Evolutionary conservation across 2,888 invertebrate genomes (phyloP).

Genomic region (Eupithecia dodoneata): DNA sequence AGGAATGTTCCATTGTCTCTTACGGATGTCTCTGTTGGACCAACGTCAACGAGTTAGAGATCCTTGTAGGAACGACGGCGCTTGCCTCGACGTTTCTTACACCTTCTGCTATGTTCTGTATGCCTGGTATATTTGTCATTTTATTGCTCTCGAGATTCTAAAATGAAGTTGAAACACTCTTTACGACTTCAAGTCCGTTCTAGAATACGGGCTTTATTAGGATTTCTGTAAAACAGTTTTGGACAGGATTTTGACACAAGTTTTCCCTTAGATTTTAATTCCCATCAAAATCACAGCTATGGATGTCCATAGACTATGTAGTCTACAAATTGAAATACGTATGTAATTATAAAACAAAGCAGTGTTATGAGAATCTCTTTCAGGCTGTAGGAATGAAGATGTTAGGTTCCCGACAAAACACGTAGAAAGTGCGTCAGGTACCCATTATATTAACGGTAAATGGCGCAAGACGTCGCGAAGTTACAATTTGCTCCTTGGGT

Average conservation of each 20-base stretch:
- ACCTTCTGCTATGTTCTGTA: slow-evolving; percentile 97
- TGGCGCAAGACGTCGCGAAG: slow-evolving; percentile 53
- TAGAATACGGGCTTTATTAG: background rate
- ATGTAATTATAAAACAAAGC: background rate
- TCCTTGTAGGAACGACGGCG: slow-evolving; percentile 97
- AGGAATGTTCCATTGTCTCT: slow-evolving; percentile 94
- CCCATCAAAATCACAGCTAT: background rate
- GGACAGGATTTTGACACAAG: background rate
- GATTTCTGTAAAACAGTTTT: background rate
- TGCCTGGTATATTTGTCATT: slow-evolving; percentile 90
- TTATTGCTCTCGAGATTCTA: background rate
- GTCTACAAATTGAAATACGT: background rate
- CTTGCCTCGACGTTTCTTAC: slow-evolving; percentile 97
- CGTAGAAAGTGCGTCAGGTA: slow-evolving; percentile 29
- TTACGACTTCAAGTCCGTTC: background rate
- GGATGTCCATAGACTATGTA: background rate
- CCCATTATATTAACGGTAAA: slow-evolving; percentile 44
- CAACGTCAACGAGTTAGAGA: slow-evolving; percentile 98
- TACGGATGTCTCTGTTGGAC: slow-evolving; percentile 97
- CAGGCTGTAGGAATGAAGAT: background rate
- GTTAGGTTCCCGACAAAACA: slow-evolving; percentile 17
- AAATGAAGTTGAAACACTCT: too few relatives aligned
- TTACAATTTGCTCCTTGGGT: slow-evolving; percentile 69
- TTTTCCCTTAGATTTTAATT: background rate
- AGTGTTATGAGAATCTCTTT: background rate